These are phyloP conservation scores for Triplophysa rosa DNA, from an alignment of 2,113 vertebrate genomes.

Conservation along the genomic window DNA sequence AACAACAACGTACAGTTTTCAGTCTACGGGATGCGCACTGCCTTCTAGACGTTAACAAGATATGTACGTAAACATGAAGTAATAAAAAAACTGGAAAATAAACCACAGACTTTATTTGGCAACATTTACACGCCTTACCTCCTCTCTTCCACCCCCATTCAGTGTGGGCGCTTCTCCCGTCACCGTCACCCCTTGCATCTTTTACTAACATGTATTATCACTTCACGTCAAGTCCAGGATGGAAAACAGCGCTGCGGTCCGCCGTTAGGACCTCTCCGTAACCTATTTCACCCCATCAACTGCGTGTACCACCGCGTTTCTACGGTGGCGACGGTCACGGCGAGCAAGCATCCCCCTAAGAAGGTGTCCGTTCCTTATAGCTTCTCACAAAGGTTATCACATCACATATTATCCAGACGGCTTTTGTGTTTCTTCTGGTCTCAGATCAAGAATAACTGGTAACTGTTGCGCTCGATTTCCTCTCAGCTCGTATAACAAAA, in stretches of 20 bases:
- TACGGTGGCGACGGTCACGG: constrained; percentile 25
- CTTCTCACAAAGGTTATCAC: constrained; percentile 8
- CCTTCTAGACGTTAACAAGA: not conserved
- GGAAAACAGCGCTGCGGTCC: constrained; percentile 49
- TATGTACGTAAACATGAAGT: not conserved
- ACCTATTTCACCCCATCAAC: constrained; percentile 56
- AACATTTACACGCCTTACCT: constrained; percentile 53
- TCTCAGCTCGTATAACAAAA: not conserved
- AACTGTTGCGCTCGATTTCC: constrained; percentile 41
- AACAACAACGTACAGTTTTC: too few relatives aligned
- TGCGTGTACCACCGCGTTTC: constrained; percentile 24
- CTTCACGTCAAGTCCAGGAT: constrained; percentile 42
- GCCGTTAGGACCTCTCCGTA: constrained; percentile 46
- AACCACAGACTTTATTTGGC: not conserved
- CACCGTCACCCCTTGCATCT: constrained; percentile 63
- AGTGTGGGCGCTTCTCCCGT: constrained; percentile 61
- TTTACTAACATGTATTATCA: constrained; percentile 45
- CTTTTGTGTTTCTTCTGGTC: not conserved
- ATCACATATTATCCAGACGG: not conserved
- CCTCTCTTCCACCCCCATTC: constrained; percentile 58
- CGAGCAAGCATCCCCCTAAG: constrained; percentile 21
- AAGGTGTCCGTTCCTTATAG: constrained; percentile 27
- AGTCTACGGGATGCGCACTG: too few relatives aligned
- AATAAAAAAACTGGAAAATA: not conserved
- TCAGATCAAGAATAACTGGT: constrained; percentile 2